Percentiles rank a stretch among this genome's conserved stretches.
Evolutionary conservation across 2,113 vertebrate genomes (phyloP).

Genomic region (Girardinichthys multiradiatus): DNA sequence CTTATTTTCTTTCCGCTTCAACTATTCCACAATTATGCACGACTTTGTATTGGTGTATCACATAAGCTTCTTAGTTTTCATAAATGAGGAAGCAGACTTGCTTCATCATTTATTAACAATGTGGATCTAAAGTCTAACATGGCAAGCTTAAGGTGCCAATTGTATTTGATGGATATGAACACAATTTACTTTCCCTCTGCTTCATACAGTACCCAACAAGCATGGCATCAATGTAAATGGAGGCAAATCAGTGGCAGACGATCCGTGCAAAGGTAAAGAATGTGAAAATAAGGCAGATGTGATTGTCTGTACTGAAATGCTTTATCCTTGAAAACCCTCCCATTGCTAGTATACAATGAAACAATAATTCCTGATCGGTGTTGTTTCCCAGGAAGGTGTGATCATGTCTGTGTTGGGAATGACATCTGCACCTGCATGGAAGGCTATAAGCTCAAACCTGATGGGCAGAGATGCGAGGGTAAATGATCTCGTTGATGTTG

Average conservation of each 20-base stretch:
- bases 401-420: constrained; percentile 87
- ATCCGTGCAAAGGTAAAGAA: constrained; percentile 70
- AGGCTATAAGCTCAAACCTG: constrained; percentile 90
- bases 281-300: background rate
- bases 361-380: constrained; percentile 1
- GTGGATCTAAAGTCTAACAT: no score
- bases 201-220: constrained; percentile 32
- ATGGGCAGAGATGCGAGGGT: constrained; percentile 93
- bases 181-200: background rate
- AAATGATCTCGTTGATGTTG: constrained; percentile 13
- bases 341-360: background rate
- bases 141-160: background rate
- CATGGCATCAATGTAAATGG: background rate
- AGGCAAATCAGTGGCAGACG: constrained; percentile 15
- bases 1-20: no score
- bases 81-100: no score
- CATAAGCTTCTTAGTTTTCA: no score
- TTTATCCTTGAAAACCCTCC: background rate
- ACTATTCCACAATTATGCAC: no score
- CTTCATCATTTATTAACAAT: no score
- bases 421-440: constrained; percentile 87
- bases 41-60: no score
- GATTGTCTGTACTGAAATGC: background rate
- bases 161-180: background rate
- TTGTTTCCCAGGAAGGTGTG: constrained; percentile 84